phyloP scores from a whole-genome alignment of 2,113 vertebrate genomes.

The Lethenteron reissneri region DNA sequence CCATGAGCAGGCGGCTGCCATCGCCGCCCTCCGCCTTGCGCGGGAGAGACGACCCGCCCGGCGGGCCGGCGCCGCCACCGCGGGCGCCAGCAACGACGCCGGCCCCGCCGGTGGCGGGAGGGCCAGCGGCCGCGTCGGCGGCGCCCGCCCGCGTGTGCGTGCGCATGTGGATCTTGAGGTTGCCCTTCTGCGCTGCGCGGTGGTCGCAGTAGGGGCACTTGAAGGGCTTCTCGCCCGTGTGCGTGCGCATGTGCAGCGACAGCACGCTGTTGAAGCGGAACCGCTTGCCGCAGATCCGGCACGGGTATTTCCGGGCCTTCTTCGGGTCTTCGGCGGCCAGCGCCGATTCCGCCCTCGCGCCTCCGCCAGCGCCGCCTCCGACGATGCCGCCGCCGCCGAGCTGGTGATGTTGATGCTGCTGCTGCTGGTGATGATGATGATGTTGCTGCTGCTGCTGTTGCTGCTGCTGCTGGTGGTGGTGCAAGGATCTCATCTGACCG shows the following conservation, averaged over 20 bases:
- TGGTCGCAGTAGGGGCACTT: slow-evolving; percentile 98
- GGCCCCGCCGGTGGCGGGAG: neutral
- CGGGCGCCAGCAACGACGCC: no score
- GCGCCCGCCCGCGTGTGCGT: slow-evolving; percentile 29
- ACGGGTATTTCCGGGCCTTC: slow-evolving; percentile 55
- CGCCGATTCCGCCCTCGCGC: no score
- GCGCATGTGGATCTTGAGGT: slow-evolving; percentile 91
- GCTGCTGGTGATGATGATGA: no score
- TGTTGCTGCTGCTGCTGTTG: no score
- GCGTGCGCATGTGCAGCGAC: slow-evolving; percentile 93
- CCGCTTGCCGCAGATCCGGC: slow-evolving; percentile 82
- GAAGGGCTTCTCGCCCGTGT: slow-evolving; percentile 95
- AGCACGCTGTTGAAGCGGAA: slow-evolving; percentile 98
- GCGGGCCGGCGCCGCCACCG: no score
- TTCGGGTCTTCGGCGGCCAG: no score
- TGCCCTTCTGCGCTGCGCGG: slow-evolving; percentile 86
- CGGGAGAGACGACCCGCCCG: no score
- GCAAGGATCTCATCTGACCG: no score
- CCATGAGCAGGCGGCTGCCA: slow-evolving; percentile 20
- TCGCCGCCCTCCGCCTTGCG: rapidly evolving
- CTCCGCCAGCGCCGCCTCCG: no score
- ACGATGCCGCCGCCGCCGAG: no score
- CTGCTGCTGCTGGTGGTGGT: no score
- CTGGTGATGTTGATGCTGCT: no score
- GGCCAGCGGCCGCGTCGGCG: slow-evolving; percentile 26